phyloP scores from a whole-genome alignment of 2,113 vertebrate genomes.

The Zosterops hypoxanthus region DNA sequence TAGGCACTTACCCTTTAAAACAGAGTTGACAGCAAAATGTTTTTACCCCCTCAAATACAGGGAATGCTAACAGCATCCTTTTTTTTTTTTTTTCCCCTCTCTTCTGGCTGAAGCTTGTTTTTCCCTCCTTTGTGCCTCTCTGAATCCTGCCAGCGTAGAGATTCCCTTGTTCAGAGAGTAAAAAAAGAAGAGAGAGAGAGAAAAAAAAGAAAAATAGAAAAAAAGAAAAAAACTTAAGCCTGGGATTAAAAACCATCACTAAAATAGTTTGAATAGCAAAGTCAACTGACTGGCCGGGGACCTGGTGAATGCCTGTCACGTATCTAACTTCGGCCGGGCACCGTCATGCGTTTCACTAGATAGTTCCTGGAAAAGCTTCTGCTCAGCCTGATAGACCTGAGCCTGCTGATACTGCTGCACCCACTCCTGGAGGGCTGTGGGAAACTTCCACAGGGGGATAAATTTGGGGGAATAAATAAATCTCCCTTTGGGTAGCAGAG shows the following conservation, averaged over 20 bases:
- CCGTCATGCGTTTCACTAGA: constrained; percentile 19
- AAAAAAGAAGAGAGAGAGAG: background rate
- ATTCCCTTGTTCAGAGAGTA: constrained; percentile 51
- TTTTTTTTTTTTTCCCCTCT: background rate
- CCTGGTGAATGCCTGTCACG: constrained; percentile 38
- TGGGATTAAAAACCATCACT: constrained; percentile 50
- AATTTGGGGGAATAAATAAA: background rate
- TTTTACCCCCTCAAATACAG: background rate
- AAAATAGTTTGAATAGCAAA: constrained; percentile 61
- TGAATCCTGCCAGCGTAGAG: constrained; percentile 63
- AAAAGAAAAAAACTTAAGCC: constrained; percentile 5
- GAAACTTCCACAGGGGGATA: background rate
- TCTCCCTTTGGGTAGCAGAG: background rate
- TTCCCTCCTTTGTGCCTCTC: constrained; percentile 27
- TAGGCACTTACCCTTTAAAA: constrained; percentile 5
- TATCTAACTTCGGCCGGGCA: background rate
- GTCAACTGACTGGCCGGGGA: constrained; percentile 34
- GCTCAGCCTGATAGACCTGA: constrained; percentile 58
- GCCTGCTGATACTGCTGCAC: constrained; percentile 42
- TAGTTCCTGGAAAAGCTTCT: constrained; percentile 66
- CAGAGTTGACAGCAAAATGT: constrained; percentile 18
- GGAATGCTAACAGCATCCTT: constrained; percentile 55
- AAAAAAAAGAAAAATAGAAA: background rate
- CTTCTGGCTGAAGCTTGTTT: constrained; percentile 13
- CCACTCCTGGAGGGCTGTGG: background rate